Conservation (phyloP, 2,888 invertebrate genomes). For the Epicampocera succincta region DNA sequence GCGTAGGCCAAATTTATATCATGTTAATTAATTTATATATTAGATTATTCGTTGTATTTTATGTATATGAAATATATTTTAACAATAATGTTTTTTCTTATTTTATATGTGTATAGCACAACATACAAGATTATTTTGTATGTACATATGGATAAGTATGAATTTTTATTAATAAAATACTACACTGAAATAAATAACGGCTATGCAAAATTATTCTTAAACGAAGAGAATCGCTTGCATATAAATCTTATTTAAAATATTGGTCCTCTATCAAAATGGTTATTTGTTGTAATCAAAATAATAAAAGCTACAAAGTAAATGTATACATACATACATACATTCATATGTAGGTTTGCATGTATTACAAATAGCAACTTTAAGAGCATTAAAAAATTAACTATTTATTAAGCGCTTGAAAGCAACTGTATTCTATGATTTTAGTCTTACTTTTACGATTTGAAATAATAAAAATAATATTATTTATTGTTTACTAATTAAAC, state of each 20-base stretch:
- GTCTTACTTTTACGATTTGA: slow-evolving; percentile 19
- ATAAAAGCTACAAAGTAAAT: slow-evolving; percentile 64
- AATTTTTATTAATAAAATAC: slow-evolving; percentile 8
- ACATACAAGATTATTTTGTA: slow-evolving; percentile 9
- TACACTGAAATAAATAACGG: background rate
- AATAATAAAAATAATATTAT: slow-evolving; percentile 37
- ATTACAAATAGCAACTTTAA: slow-evolving; percentile 47
- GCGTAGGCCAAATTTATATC: slow-evolving; percentile 51
- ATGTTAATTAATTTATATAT: slow-evolving; percentile 55
- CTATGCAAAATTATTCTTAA: background rate
- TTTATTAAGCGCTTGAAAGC: slow-evolving; percentile 28
- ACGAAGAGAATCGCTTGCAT: slow-evolving; percentile 5
- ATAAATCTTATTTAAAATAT: slow-evolving; percentile 79
- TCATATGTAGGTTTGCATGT: slow-evolving; percentile 61
- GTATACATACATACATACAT: too few relatives aligned
- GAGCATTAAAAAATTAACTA: slow-evolving; percentile 52
- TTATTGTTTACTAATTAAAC: slow-evolving; percentile 4
- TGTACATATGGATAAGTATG: background rate
- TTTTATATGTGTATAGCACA: slow-evolving; percentile 26
- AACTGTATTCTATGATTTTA: slow-evolving; percentile 5
- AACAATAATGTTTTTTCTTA: slow-evolving; percentile 63
- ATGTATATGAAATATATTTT: slow-evolving; percentile 72
- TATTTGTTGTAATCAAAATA: slow-evolving; percentile 55
- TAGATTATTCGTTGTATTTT: slow-evolving; percentile 78
- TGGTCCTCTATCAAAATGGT: slow-evolving; percentile 81